A percentile compares a stretch with the other conserved stretches of the same genome.
These are phyloP conservation scores for Aphelenchoides bicaudatus DNA, from an alignment of 2,888 invertebrate species.

Conservation along the genomic window DNA sequence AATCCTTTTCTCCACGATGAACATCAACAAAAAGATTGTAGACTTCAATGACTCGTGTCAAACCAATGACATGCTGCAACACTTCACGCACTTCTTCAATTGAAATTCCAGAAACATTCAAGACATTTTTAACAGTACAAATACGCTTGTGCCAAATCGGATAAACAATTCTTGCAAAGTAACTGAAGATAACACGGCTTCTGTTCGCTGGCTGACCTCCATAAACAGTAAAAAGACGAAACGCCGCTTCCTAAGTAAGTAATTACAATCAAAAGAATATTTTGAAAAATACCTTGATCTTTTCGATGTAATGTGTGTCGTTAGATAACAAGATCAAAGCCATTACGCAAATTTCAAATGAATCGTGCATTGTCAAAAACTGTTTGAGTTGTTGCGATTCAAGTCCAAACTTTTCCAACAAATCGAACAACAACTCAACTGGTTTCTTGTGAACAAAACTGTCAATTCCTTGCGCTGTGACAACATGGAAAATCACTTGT, in stretches of 20 bases:
- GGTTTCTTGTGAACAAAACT: conserved; percentile 79
- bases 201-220: conserved; percentile 82
- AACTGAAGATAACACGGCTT: conserved; percentile 88
- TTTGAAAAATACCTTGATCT: background rate
- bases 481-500: conserved; percentile 24
- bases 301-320: too few relatives aligned
- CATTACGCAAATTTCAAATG: conserved; percentile 80
- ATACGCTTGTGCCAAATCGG: conserved; percentile 74
- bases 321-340: conserved; percentile 81
- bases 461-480: conserved; percentile 70
- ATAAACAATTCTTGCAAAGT: conserved; percentile 77
- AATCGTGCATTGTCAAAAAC: conserved; percentile 23
- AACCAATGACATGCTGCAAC: conserved; percentile 13
- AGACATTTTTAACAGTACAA: conserved; percentile 36
- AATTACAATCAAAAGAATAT: background rate
- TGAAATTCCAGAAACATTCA: conserved; percentile 9
- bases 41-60: conserved; percentile 39
- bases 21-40: conserved; percentile 43
- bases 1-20: too few relatives aligned
- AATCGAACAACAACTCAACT: conserved; percentile 78
- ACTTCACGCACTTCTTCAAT: conserved; percentile 27
- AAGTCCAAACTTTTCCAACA: conserved; percentile 61
- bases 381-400: conserved; percentile 39
- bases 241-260: conserved; percentile 27
- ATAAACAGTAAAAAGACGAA: conserved; percentile 68